phyloP scores from a whole-genome alignment of 2,888 invertebrate genomes.

The Synanthedon formicaeformis region DNA sequence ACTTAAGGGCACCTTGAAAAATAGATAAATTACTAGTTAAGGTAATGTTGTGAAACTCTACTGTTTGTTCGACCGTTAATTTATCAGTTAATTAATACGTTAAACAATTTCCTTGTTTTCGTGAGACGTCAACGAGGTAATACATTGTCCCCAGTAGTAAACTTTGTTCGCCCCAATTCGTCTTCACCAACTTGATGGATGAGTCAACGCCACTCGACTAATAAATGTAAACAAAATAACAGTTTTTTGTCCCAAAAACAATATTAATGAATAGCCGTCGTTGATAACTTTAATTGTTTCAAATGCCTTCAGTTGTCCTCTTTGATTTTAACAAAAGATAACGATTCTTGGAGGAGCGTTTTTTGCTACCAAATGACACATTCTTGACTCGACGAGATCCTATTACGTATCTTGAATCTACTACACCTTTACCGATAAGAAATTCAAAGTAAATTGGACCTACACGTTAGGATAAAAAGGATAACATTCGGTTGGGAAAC shows the following conservation, averaged over 20 bases:
- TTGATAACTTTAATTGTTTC: constrained; percentile 59
- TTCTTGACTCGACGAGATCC: constrained; percentile 27
- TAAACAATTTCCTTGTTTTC: not conserved
- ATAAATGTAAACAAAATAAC: constrained; percentile 67
- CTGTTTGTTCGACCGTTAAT: no score
- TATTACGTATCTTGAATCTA: constrained; percentile 11
- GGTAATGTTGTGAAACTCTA: no score
- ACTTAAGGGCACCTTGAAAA: no score
- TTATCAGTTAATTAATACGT: not conserved
- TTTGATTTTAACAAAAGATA: constrained; percentile 39
- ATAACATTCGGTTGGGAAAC: constrained; percentile 1
- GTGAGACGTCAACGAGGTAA: not conserved
- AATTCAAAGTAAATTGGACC: not conserved
- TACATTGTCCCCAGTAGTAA: constrained; percentile 15
- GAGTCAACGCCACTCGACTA: constrained; percentile 52
- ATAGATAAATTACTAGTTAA: no score
- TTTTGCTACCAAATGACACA: constrained; percentile 29
- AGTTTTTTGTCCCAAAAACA: constrained; percentile 43
- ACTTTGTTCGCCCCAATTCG: constrained; percentile 39
- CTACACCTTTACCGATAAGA: constrained; percentile 4
- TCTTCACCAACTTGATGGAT: constrained; percentile 59
- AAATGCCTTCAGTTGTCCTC: constrained; percentile 31
- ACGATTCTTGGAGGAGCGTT: constrained; percentile 19
- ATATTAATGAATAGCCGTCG: constrained; percentile 50
- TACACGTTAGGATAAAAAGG: constrained; percentile 8